Conservation (phyloP, 2,797 vertebrate species). For the Brachymystax lenok region DNA sequence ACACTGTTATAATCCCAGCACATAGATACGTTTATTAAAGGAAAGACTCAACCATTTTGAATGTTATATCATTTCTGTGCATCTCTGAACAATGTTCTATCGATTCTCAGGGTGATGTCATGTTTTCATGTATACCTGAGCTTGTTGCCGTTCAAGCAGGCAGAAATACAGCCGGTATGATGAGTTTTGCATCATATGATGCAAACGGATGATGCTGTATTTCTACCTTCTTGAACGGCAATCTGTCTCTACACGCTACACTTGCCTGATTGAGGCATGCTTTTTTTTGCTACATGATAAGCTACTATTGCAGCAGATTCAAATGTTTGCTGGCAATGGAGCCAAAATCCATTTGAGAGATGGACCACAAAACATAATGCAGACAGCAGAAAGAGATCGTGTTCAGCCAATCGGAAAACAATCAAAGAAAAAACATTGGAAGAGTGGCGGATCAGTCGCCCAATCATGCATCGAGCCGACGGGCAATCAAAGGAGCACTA, state of each 20-base stretch:
- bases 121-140: too few species aligned
- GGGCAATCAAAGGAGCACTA: constrained; percentile 9
- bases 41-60: too few species aligned
- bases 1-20: background rate
- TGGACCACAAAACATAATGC: background rate
- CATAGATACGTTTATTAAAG: background rate
- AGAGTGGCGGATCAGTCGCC: background rate
- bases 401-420: background rate
- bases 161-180: too few species aligned
- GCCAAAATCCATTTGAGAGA: background rate
- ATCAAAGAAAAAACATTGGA: background rate
- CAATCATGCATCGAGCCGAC: background rate
- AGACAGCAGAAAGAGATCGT: background rate
- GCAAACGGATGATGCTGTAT: too few species aligned
- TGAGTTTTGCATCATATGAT: too few species aligned
- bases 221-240: too few species aligned
- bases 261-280: background rate
- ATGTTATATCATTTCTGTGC: too few species aligned
- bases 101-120: too few species aligned
- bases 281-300: constrained; percentile 14
- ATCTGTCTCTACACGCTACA: too few species aligned
- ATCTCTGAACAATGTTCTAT: too few species aligned
- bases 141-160: too few species aligned
- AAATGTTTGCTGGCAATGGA: background rate
- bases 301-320: constrained; percentile 17